These are phyloP conservation scores for Andrena dorsata DNA, from an alignment of 2,888 invertebrate species.

Conservation along the genomic window DNA sequence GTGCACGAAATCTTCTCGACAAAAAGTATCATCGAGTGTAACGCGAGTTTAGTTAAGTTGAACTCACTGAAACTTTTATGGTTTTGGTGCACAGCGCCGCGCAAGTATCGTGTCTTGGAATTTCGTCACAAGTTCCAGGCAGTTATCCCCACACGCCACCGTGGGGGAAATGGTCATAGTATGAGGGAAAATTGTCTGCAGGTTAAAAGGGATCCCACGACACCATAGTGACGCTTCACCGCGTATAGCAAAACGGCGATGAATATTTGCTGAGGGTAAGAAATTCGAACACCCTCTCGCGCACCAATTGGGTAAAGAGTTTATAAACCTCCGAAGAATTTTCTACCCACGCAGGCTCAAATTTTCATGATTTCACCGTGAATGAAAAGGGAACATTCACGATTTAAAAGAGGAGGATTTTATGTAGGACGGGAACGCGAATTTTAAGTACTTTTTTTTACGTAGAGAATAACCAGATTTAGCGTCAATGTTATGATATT, in stretches of 20 bases:
- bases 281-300: neutral
- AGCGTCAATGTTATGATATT: neutral
- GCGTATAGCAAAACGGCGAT: conserved; percentile 1
- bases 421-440: neutral
- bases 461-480: too few relatives aligned
- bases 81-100: conserved; percentile 15
- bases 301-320: neutral
- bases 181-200: conserved; percentile 36
- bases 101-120: conserved; percentile 44
- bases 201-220: conserved; percentile 11
- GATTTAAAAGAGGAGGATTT: neutral
- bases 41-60: conserved; percentile 46
- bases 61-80: conserved; percentile 44
- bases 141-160: conserved; percentile 28
- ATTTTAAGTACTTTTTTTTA: neutral
- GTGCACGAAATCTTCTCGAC: conserved; percentile 27
- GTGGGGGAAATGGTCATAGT: conserved; percentile 19
- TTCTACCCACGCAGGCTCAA: neutral
- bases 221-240: neutral
- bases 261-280: neutral
- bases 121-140: conserved; percentile 51
- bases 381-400: neutral
- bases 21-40: conserved; percentile 37
- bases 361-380: neutral
- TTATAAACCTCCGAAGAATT: conserved; percentile 11